A percentile compares a stretch with the other conserved stretches of the same genome.
Evolutionary conservation across 1,140 invertebrate genomes (phyloP).

Genomic region (Papilio machaon): DNA sequence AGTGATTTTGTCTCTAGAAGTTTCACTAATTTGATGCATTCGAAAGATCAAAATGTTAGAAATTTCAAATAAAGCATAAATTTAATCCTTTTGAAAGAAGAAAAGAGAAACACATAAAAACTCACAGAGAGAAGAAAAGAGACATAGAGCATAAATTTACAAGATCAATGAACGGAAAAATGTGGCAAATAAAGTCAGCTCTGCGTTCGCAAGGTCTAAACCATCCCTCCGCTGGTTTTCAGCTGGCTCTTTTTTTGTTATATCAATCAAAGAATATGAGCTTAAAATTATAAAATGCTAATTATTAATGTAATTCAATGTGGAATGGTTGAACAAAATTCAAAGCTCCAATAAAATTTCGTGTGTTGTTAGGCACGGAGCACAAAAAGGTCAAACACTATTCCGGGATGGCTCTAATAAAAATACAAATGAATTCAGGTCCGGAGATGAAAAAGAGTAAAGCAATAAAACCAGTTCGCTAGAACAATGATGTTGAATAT

Average conservation of each 20-base stretch:
- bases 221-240: too few species aligned
- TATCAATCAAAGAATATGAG: too few species aligned
- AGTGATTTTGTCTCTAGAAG: background rate
- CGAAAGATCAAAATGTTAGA: background rate
- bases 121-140: too few species aligned
- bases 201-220: too few species aligned
- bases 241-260: too few species aligned
- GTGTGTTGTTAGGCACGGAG: background rate
- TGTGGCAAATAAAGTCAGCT: too few species aligned
- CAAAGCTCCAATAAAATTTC: constrained; percentile 13
- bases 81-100: background rate
- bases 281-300: background rate
- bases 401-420: constrained; percentile 14
- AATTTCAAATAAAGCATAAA: background rate
- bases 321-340: background rate
- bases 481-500: background rate
- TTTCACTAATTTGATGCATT: background rate
- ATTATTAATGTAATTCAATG: constrained; percentile 3
- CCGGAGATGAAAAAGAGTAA: constrained; percentile 14
- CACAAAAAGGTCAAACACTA: constrained; percentile 16
- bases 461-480: background rate
- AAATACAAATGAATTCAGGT: constrained; percentile 5
- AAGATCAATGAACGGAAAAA: too few species aligned
- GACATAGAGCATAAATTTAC: too few species aligned
- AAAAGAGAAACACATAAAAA: too few species aligned